These are phyloP conservation scores for Pseudomyrmex concolor DNA, from an alignment of 1,140 invertebrate species.

Conservation along the genomic window DNA sequence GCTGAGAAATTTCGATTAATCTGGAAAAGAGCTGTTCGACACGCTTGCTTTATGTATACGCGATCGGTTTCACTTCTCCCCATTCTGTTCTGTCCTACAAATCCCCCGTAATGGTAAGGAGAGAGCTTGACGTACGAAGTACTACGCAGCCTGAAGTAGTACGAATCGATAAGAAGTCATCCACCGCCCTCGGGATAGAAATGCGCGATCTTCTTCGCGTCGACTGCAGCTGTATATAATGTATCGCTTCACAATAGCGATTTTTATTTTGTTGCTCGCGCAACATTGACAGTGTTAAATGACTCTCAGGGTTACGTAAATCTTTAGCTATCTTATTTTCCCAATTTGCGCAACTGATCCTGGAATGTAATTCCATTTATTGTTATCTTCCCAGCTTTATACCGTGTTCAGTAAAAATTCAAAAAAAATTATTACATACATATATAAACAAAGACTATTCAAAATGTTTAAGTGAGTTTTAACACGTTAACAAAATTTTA, in stretches of 20 bases:
- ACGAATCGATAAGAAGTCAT: constrained; percentile 45
- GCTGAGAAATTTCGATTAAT: constrained; percentile 31
- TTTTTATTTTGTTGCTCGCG: background rate
- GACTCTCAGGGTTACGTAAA: background rate
- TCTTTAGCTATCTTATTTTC: background rate
- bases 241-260: background rate
- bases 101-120: background rate
- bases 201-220: constrained; percentile 16
- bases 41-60: constrained; percentile 35
- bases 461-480: no score
- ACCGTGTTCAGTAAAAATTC: no score
- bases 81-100: constrained; percentile 27
- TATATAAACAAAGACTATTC: no score
- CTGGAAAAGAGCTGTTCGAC: background rate
- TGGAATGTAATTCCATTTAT: background rate
- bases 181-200: constrained; percentile 10
- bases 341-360: background rate
- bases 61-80: constrained; percentile 43
- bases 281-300: background rate
- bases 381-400: background rate
- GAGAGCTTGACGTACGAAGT: constrained; percentile 2
- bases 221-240: background rate
- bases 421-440: no score
- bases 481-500: no score
- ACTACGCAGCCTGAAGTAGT: background rate